Conservation (phyloP, 2,113 vertebrate species). For the Poecile atricapillus region DNA sequence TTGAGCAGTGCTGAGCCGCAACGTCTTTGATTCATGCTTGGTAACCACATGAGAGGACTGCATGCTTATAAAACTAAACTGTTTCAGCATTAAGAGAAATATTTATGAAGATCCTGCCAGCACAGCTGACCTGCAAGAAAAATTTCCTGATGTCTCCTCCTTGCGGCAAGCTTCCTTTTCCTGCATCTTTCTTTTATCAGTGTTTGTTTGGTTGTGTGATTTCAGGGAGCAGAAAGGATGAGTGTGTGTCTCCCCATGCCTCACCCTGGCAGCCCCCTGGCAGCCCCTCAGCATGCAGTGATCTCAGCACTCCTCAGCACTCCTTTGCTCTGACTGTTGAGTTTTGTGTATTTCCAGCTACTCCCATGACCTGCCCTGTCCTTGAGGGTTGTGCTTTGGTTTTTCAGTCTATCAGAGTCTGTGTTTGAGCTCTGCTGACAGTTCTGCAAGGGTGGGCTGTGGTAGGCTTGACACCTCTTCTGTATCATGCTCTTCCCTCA, state of each 20-base stretch:
- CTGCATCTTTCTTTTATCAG: background rate
- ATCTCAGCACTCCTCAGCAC: background rate
- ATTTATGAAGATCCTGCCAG: slow-evolving; percentile 31
- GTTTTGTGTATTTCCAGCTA: background rate
- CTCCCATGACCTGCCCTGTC: background rate
- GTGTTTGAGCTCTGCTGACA: background rate
- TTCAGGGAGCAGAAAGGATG: background rate
- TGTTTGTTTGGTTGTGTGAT: background rate
- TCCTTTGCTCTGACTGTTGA: background rate
- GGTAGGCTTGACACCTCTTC: fast-evolving
- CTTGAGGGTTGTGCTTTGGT: background rate
- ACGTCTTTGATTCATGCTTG: background rate
- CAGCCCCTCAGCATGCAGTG: fast-evolving
- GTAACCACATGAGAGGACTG: slow-evolving; percentile 31
- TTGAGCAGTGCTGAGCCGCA: background rate
- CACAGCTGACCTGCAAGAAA: slow-evolving; percentile 6
- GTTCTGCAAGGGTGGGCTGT: background rate
- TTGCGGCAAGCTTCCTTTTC: background rate
- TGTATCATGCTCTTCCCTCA: background rate
- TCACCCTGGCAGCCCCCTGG: background rate
- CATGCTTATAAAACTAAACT: slow-evolving; percentile 13
- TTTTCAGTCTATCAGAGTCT: background rate
- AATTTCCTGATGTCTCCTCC: slow-evolving; percentile 3
- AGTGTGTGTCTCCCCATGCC: fast-evolving
- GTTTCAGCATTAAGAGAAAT: slow-evolving; percentile 26